Evolutionary conservation across 2,797 vertebrate genomes (phyloP).

Genomic region (Antrozous pallidus): DNA sequence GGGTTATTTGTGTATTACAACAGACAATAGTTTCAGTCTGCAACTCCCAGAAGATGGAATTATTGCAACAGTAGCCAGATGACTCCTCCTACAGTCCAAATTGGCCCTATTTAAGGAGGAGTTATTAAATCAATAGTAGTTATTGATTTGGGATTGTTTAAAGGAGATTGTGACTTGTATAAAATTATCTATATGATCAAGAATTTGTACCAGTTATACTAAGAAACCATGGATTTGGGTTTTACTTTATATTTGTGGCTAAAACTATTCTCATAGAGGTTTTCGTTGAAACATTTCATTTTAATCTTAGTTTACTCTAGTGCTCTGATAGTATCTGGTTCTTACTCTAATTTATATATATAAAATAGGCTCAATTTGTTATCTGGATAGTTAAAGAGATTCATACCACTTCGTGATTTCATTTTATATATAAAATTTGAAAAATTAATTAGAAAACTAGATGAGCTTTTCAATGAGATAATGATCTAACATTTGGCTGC

Average conservation of each 20-base stretch:
- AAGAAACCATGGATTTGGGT: neutral
- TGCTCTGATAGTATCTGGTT: neutral
- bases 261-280: constrained; percentile 26
- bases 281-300: neutral
- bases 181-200: constrained; percentile 20
- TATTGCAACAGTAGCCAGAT: constrained; percentile 20
- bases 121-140: constrained; percentile 1
- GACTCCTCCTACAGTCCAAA: constrained; percentile 11
- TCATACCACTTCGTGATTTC: neutral
- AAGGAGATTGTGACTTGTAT: neutral
- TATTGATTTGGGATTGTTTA: neutral
- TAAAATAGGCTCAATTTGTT: accelerated
- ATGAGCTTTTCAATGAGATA: constrained; percentile 1
- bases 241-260: neutral
- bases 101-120: neutral
- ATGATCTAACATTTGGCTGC: neutral
- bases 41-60: constrained; percentile 27
- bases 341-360: neutral
- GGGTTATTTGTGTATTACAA: constrained; percentile 46
- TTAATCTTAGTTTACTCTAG: neutral
- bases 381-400: constrained; percentile 5
- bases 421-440: neutral
- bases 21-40: neutral
- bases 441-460: constrained; percentile 24
- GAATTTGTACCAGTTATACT: constrained; percentile 28